A percentile compares a stretch with the other conserved stretches of the same genome.
Conservation (phyloP, 1,140 invertebrate genomes). For the Asobara japonica region DNA sequence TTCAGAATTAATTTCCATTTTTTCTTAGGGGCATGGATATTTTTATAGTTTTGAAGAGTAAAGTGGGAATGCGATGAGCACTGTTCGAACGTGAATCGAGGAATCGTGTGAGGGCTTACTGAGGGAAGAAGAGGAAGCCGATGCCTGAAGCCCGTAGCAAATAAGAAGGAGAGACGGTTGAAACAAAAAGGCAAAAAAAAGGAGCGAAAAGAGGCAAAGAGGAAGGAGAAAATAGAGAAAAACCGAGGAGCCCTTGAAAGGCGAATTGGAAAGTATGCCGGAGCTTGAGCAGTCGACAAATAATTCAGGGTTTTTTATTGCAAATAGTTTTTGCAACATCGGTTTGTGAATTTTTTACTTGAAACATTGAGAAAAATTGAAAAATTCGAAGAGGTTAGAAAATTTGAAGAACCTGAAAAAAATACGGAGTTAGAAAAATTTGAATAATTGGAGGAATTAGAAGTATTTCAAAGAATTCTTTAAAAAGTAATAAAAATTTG, state of each 20-base stretch:
- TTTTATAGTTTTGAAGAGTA: not conserved
- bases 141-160: constrained; percentile 31
- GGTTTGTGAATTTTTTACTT: no score
- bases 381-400: no score
- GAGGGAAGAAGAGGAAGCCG: constrained; percentile 33
- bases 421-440: no score
- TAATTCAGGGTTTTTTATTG: no score
- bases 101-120: constrained; percentile 30
- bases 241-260: constrained; percentile 36
- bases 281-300: constrained; percentile 8
- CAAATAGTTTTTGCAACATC: no score
- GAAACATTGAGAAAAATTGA: no score
- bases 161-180: constrained; percentile 37
- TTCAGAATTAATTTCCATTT: no score
- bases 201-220: constrained; percentile 18
- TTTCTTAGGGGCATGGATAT: no score
- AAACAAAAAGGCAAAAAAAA: constrained; percentile 29
- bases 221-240: constrained; percentile 19
- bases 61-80: constrained; percentile 24
- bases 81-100: constrained; percentile 23
- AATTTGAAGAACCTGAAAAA: no score
- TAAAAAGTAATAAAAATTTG: no score
- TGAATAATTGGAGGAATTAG: no score
- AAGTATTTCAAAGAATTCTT: no score
- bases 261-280: constrained; percentile 33